Conservation (phyloP, 2,797 vertebrate genomes). For the Trachops cirrhosus region DNA sequence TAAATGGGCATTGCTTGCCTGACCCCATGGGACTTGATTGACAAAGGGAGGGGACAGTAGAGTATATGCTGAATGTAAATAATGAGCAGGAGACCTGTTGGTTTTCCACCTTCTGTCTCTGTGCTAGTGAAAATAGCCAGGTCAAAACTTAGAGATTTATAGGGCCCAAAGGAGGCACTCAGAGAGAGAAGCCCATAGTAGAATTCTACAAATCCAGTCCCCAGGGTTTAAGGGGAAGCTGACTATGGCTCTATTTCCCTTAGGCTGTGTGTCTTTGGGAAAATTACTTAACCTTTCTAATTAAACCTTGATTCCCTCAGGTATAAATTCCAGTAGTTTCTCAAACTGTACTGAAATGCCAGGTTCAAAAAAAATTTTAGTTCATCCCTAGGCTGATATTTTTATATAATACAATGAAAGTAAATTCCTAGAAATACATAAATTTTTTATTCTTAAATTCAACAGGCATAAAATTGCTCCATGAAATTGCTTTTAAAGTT, state of each 20-base stretch:
- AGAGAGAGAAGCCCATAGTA: background rate
- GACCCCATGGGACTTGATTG: background rate
- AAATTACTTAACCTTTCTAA: background rate
- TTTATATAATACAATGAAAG: slow-evolving; percentile 16
- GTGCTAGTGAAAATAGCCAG: slow-evolving; percentile 22
- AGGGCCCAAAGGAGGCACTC: background rate
- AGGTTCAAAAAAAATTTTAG: background rate
- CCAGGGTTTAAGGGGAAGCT: background rate
- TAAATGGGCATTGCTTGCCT: slow-evolving; percentile 42
- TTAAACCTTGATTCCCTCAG: background rate
- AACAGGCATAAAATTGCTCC: background rate
- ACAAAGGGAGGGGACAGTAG: background rate
- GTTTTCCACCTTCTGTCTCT: background rate
- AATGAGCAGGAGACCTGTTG: background rate
- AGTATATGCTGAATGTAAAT: slow-evolving; percentile 39
- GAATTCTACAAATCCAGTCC: background rate
- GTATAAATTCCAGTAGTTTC: background rate
- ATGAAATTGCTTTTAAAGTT: slow-evolving; percentile 25
- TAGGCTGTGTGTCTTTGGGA: background rate
- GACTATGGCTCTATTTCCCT: background rate
- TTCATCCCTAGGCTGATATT: background rate
- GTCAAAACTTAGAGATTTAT: background rate
- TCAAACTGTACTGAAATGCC: background rate
- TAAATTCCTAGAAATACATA: slow-evolving; percentile 24
- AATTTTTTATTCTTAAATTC: slow-evolving; percentile 19